Base-by-base conservation (phyloP, 2,888 invertebrate genomes). In the Nymphalis polychloros region DNA sequence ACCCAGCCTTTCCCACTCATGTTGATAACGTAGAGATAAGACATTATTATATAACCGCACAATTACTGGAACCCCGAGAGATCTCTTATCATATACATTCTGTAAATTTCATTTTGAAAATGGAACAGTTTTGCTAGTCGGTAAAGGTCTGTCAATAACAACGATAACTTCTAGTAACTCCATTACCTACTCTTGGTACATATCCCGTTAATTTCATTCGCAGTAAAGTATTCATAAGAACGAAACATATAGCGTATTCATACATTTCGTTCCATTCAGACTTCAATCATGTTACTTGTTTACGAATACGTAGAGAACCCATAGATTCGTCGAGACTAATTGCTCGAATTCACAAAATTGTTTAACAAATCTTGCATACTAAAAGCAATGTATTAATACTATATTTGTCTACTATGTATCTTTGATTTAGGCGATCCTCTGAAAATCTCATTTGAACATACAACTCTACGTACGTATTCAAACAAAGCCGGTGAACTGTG, bases 401-500 rank as follows among this genome's bases (percentile, higher is more conserved):
- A 27, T 17, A 31, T 31, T 55, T 41, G 13, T 41, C 13, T 41
- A 41, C 8, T 8, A 17, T 3, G 31, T 31, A 55, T 27, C 17
- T 27, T 20, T 50, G 16, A 5, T 57, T 41, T 57, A 19, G 35
- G 5, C 17, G 27, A 16, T 6, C 31, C 57, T 57, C 57, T 41
- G 57, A 57, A 57, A 57, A 55, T 17, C 53, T 41, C 41, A 8
- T 35, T 41, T 16, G 57, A 19, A 19, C 41, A 31, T 31, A 17
- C 53, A 55, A n/a, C 13, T 41, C 41, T 10, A 13, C 57, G 19
- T 41, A 19, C 57, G n/a, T 57, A 57, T 57, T 57, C 57, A 57
- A 57, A 27, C 35, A 63, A 59, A 67, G 50, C 57, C 67, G 31
- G 49, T 62, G 62, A 67, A 68, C 63, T 27, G 68, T 72, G 69